Conservation (phyloP, 2,888 invertebrate genomes). For the Plemyria rubiginata region DNA sequence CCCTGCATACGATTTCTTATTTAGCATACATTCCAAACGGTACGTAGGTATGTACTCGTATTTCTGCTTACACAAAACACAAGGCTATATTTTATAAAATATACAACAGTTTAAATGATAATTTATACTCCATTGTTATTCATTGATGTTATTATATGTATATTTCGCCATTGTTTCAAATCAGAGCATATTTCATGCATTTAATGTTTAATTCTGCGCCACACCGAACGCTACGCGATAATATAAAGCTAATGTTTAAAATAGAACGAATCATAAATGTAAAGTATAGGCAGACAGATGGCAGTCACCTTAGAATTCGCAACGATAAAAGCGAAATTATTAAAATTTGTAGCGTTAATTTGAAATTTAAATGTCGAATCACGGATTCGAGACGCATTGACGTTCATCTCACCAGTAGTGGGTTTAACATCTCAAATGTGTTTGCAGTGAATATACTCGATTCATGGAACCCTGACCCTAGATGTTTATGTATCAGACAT, state of each 20-base stretch:
- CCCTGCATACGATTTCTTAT: background rate
- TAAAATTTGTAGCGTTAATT: conserved; percentile 60
- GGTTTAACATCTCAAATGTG: conserved; percentile 56
- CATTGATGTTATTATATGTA: conserved; percentile 86
- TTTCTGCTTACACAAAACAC: conserved; percentile 68
- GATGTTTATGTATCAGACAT: conserved; percentile 7
- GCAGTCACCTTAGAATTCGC: conserved; percentile 4
- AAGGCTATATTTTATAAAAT: conserved; percentile 83
- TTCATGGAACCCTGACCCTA: conserved; percentile 2
- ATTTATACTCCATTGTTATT: conserved; percentile 85
- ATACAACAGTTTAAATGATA: conserved; percentile 85
- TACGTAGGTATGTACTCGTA: conserved; percentile 49
- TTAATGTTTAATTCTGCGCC: conserved; percentile 72
- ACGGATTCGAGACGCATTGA: conserved; percentile 54
- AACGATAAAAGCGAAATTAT: conserved; percentile 8
- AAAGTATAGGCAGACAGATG: conserved; percentile 40
- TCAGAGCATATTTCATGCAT: conserved; percentile 85
- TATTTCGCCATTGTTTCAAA: conserved; percentile 85
- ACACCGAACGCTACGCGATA: conserved; percentile 32
- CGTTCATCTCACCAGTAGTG: conserved; percentile 39
- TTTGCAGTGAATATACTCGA: conserved; percentile 24
- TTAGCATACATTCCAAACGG: conserved; percentile 59
- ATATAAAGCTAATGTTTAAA: conserved; percentile 14
- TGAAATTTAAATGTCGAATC: conserved; percentile 58
- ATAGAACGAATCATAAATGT: conserved; percentile 10